phyloP scores from a whole-genome alignment of 2,113 vertebrate genomes.

The Chloropsis cyanopogon region DNA sequence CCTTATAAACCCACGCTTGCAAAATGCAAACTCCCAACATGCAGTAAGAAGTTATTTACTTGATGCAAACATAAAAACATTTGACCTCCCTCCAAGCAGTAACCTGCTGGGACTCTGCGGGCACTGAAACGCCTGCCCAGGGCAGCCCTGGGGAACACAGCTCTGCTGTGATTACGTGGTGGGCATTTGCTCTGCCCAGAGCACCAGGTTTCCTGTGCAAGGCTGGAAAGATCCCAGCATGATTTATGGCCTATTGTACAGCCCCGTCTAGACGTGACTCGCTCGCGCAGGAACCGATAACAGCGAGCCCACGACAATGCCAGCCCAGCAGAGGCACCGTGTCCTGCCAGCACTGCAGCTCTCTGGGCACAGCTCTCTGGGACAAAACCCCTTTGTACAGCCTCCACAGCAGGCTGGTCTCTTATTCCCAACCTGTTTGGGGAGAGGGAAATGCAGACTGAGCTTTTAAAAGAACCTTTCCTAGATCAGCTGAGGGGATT shows the following conservation, averaged over 20 bases:
- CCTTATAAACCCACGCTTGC: background rate
- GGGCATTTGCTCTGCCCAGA: background rate
- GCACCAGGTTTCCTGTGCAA: constrained; percentile 13
- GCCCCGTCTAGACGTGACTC: constrained; percentile 25
- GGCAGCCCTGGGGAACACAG: background rate
- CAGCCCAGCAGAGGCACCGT: background rate
- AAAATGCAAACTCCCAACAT: background rate
- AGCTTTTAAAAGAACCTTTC: background rate
- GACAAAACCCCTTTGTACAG: background rate
- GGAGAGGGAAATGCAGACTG: background rate
- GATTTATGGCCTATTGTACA: constrained; percentile 21
- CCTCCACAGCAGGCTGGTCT: background rate
- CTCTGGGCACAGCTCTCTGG: accelerated
- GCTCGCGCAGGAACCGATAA: constrained; percentile 42
- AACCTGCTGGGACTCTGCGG: background rate
- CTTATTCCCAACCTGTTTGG: background rate
- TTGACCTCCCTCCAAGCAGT: background rate
- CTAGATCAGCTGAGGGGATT: background rate
- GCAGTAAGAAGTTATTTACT: background rate
- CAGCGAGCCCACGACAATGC: background rate
- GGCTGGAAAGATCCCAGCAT: background rate
- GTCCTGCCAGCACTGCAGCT: background rate
- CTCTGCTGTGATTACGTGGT: background rate
- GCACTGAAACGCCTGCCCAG: background rate
- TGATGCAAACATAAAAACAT: background rate